Evolutionary conservation across 2,797 vertebrate species (phyloP), one percentile per base, ranked within the genome.

Genomic region (Xenops minutus): DNA sequence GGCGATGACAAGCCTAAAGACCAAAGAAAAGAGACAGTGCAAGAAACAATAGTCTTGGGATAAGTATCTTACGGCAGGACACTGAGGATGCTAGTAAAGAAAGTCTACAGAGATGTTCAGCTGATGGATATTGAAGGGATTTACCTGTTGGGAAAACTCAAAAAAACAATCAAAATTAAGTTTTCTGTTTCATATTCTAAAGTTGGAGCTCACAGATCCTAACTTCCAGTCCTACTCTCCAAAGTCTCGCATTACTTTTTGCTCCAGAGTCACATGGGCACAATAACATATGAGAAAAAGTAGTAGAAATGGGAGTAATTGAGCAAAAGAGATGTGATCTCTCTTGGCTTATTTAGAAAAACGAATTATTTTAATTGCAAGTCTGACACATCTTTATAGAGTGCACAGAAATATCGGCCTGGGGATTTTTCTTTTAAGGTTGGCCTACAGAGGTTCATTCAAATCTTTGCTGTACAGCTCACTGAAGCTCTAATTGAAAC

Each of bases 401-500:
- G 71, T 46, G 27, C 64, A 54, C 79, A 67, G 84, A 95, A 95
- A 94, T 87, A 74, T 43, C 87, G 59, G 77, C 66, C 67, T 87
- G 56, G 54, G 89, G 73, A 73, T 43, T 94, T 88, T 86, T 75
- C 75, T 95, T 96, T 93, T 72, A 82, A 95, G 63, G 59, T 77
- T 82, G 61, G 93, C 56, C 84, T 74, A 56, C 27, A 87, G 88
- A 86, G 88, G n/a, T 92, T 95, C 90, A 89, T 96, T 95, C 86
- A 94, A 52, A 92, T 89, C 86, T 64, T 89, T 92, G 22, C 91
- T 87, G 90, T 95, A 67, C 74, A 89, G 80, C 55, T 95, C 88
- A 3, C 83, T 93, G 81, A 91, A 94, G 39, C 63, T 89, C 59
- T 97, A 97, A 96, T 92, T 97, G 95, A 97, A 96, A 89, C 72